A percentile compares a stretch with the other conserved stretches of the same genome.
phyloP scores from a whole-genome alignment of 2,888 invertebrate species.

The Eremobia ochroleuca region DNA sequence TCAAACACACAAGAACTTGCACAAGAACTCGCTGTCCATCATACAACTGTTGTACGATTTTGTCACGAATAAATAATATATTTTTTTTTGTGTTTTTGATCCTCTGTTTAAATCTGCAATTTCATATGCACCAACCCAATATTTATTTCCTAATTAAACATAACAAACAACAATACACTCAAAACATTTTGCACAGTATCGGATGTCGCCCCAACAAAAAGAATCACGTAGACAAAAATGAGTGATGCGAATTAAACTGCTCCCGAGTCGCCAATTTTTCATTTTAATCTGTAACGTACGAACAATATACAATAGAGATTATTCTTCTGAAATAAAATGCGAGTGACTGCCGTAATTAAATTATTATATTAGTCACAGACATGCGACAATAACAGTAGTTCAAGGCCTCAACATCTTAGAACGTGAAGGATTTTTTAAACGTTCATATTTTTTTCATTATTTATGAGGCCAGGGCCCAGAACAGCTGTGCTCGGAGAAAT shows the following conservation, averaged over 20 bases:
- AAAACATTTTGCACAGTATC: background rate
- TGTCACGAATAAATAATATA: too few relatives aligned
- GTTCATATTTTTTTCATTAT: conserved; percentile 56
- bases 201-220: conserved; percentile 14
- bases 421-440: conserved; percentile 42
- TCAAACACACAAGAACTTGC: too few relatives aligned
- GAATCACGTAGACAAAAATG: conserved; percentile 52
- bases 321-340: conserved; percentile 62
- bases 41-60: too few relatives aligned
- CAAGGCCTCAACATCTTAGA: conserved; percentile 46
- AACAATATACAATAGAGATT: conserved; percentile 63
- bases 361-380: conserved; percentile 38
- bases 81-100: too few relatives aligned
- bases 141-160: too few relatives aligned
- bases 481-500: conserved; percentile 58
- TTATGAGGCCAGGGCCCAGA: conserved; percentile 45
- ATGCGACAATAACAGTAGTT: conserved; percentile 42
- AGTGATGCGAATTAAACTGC: conserved; percentile 60
- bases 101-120: too few relatives aligned
- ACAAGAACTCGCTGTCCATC: too few relatives aligned
- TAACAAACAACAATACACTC: background rate
- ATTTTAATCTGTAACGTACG: conserved; percentile 61
- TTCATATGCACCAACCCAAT: too few relatives aligned
- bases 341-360: conserved; percentile 56
- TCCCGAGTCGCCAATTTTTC: conserved; percentile 59